Evolutionary conservation across 2,113 vertebrate species (phyloP).

Genomic region (Plectropomus leopardus): DNA sequence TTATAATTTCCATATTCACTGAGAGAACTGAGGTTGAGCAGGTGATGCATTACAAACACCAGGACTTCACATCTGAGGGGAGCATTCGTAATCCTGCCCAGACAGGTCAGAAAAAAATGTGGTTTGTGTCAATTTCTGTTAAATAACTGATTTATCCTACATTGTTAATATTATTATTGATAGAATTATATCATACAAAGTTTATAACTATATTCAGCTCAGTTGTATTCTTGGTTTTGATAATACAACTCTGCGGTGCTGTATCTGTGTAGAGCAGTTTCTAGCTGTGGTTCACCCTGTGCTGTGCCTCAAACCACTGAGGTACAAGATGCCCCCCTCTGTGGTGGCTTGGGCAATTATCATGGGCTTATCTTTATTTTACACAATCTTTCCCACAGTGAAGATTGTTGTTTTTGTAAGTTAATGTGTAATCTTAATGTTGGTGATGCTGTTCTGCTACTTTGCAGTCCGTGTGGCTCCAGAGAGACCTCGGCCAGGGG

Average conservation of each 20-base stretch:
- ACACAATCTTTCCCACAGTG: neutral
- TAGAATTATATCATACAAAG: neutral
- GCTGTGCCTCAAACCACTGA: neutral
- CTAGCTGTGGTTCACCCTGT: neutral
- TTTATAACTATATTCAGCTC: neutral
- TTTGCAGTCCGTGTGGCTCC: neutral
- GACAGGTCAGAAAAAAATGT: neutral
- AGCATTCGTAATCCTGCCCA: neutral
- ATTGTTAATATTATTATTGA: neutral
- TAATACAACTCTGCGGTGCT: no score
- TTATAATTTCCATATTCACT: neutral
- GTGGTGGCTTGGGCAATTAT: neutral
- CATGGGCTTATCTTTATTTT: neutral
- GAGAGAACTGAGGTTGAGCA: neutral
- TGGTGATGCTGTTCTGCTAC: neutral
- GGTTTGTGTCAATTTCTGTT: neutral
- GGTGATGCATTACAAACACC: neutral
- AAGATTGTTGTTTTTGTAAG: neutral
- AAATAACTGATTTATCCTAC: neutral
- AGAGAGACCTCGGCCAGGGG: neutral
- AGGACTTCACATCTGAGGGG: neutral
- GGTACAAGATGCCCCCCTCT: neutral
- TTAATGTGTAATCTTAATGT: neutral
- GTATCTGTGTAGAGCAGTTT: neutral
- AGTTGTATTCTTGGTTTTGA: neutral